Conservation (phyloP, 2,888 invertebrate species). For the Myopa testacea region DNA sequence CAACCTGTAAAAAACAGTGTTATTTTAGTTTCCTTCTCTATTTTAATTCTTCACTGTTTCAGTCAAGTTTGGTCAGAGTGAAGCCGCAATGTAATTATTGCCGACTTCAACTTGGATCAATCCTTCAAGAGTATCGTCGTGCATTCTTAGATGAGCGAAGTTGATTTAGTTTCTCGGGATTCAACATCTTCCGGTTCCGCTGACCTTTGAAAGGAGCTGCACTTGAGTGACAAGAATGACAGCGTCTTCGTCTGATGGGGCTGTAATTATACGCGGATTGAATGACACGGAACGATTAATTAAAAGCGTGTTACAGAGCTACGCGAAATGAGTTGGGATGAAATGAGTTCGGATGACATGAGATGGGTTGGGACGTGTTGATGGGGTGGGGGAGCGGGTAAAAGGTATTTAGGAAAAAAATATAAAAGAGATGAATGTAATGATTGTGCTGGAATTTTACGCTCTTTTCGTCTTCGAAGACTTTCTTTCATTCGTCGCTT, state of each 20-base stretch:
- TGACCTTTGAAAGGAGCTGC: slow-evolving; percentile 22
- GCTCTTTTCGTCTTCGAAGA: neutral
- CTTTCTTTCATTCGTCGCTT: no score
- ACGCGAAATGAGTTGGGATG: neutral
- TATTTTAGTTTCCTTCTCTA: no score
- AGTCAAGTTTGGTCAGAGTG: no score
- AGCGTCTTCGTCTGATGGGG: slow-evolving; percentile 51
- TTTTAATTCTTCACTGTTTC: no score
- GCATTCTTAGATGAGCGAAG: no score
- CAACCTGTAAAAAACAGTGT: no score
- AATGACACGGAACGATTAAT: slow-evolving; percentile 53
- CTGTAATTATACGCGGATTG: slow-evolving; percentile 58
- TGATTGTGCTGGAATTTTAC: slow-evolving; percentile 37
- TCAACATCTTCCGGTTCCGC: no score
- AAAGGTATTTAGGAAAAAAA: slow-evolving; percentile 8
- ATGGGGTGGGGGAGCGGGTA: neutral
- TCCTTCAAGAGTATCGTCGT: no score
- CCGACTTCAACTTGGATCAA: no score
- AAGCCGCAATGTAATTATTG: no score
- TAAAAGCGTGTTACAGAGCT: slow-evolving; percentile 46
- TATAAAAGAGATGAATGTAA: slow-evolving; percentile 21
- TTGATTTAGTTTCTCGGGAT: no score
- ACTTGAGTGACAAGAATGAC: slow-evolving; percentile 48
- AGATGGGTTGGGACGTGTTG: no score
- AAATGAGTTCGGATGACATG: neutral